Base-by-base conservation (phyloP, 1,140 invertebrate species). In the Drosophila ironensis region DNA sequence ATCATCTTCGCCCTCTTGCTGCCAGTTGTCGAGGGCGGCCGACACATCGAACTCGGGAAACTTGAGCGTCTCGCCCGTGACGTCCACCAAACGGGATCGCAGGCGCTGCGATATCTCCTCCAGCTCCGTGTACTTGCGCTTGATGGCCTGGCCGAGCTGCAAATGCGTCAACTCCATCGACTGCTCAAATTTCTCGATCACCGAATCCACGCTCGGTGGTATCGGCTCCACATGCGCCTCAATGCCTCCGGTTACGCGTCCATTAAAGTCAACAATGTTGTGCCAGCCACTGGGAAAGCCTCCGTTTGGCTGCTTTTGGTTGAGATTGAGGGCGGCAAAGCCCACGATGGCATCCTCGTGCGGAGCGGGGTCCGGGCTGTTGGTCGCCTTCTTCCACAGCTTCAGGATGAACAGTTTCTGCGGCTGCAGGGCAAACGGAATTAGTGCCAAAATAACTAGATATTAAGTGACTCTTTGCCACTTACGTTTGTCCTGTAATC, bases 71-170 rank as follows among this genome's bases (percentile, higher is more conserved):
- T 92, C 91, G 1, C 91, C 91, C 7, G 93, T 93, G 0, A 93
- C 92, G 63, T 92, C 91, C 16, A 91, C 91, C 14, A 94, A 77
- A 51, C 93, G 91, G 5, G 91, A 90, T 30, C 91, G 89, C 19
- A 93, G 66, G 44, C 93, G 88, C 80, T 92, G 91, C 6, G 92
- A 93, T 27, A 94, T 94, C 87, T 93, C 92, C 67, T 93, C 92
- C 11, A 94, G 53, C 86, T 94, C 93, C 0, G 90, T 91, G 27
- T 93, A 91, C 89, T 94, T 93, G 63, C 93, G 89, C 67, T 93
- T 93, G 19, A 88, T 90, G 60, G 90, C 89, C 52, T 91, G 86
- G 16, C 90, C 90, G 7, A 92, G 69, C 54, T 90, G 73, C 30
- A 88, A 44, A 46, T 89, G 81, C 1, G 57, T 66, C 12, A 80